phyloP scores from a whole-genome alignment of 2,888 invertebrate genomes.

The Prenolepis imparis region DNA sequence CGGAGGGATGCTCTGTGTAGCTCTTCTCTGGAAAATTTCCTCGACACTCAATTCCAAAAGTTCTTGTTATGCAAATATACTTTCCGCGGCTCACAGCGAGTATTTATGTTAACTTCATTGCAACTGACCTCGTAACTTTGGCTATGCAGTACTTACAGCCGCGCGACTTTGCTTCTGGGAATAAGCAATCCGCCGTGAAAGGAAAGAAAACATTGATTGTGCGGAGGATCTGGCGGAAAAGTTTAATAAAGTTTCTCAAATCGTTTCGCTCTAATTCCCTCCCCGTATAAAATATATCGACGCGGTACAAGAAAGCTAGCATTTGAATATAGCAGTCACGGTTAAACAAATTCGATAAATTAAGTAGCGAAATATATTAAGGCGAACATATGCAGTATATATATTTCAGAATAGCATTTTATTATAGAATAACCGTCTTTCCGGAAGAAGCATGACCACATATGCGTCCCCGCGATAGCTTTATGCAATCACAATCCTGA shows the following conservation, averaged over 20 bases:
- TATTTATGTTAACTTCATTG: constrained; percentile 57
- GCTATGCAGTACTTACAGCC: constrained; percentile 34
- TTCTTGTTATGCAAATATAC: constrained; percentile 54
- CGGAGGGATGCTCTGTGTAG: not conserved
- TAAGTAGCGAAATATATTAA: not conserved
- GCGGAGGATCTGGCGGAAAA: constrained; percentile 34
- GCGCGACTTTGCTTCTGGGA: constrained; percentile 47
- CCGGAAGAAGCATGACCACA: not conserved
- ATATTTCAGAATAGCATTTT: not conserved
- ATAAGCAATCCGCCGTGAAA: constrained; percentile 52
- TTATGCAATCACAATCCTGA: constrained; percentile 9
- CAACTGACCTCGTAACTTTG: constrained; percentile 55
- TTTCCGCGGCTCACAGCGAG: constrained; percentile 37
- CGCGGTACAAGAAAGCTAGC: not conserved
- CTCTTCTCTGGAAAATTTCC: constrained; percentile 42
- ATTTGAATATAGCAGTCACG: not conserved
- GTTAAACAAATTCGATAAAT: not conserved
- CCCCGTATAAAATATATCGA: constrained; percentile 18
- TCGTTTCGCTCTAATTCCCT: constrained; percentile 20
- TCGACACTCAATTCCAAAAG: constrained; percentile 52
- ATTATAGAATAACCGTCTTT: not conserved
- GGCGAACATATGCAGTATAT: not conserved
- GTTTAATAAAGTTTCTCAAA: constrained; percentile 38
- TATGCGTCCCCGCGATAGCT: not conserved
- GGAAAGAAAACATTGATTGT: constrained; percentile 56